These are phyloP conservation scores for Thamnophis elegans DNA, from an alignment of 2,797 vertebrate genomes.

Conservation along the genomic window DNA sequence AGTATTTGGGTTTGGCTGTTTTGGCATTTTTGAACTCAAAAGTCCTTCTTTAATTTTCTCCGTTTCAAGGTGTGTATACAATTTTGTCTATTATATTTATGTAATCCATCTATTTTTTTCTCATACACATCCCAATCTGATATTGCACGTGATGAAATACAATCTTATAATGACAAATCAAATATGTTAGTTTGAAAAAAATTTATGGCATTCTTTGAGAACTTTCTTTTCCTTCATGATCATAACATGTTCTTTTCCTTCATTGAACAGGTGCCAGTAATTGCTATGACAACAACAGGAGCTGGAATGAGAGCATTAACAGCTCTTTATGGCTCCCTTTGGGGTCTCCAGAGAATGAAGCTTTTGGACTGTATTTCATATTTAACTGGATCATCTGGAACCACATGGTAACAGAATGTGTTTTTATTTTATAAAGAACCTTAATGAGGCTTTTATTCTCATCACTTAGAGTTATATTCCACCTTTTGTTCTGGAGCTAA, in stretches of 20 bases:
- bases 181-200: background rate
- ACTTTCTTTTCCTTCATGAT: background rate
- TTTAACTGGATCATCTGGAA: slow-evolving; percentile 82
- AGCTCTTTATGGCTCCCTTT: slow-evolving; percentile 77
- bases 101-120: background rate
- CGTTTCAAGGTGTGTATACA: background rate
- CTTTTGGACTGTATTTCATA: slow-evolving; percentile 80
- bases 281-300: slow-evolving; percentile 83
- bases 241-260: background rate
- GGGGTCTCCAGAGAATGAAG: slow-evolving; percentile 78
- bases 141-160: background rate
- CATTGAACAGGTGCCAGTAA: slow-evolving; percentile 74
- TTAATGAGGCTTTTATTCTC: background rate
- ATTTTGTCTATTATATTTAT: background rate
- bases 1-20: background rate
- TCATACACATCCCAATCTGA: background rate
- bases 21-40: background rate
- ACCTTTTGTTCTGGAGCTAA: background rate
- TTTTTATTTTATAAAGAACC: background rate
- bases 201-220: background rate
- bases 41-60: background rate
- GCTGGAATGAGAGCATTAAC: slow-evolving; percentile 84
- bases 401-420: slow-evolving; percentile 80
- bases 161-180: too few relatives aligned
- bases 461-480: background rate